Evolutionary conservation across 2,888 invertebrate genomes (phyloP), one percentile per base, ranked within the genome.

Genomic region (Leucoma salicis): DNA sequence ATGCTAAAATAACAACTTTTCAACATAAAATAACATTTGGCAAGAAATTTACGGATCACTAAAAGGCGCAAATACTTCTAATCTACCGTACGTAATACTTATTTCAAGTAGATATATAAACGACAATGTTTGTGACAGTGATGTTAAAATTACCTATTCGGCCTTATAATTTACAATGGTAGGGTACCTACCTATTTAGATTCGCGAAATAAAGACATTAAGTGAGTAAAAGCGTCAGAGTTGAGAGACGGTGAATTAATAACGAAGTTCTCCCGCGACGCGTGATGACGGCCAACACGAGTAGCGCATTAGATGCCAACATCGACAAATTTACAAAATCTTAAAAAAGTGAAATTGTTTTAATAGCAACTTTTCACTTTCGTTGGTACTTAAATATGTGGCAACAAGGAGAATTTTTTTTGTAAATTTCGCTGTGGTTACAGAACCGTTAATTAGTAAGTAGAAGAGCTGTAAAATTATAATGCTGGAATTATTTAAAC

Each of bases 201-300:
- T 58, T 63, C 53, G 53, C 57, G 63, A 70, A 73, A 70, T 65
- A 70, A 68, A 71, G 68, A 66, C 63, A 47, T 63, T 74, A 75
- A 72, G 72, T 67, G 70, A 62, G 75, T 72, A 81, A 79, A 81
- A 80, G 70, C 74, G 67, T 71, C 74, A 55, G 58, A 84, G 78
- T 78, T 75, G 76, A 80, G 71, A 79, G 72, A 74, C 73, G 72
- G 71, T 88, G 87, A 89, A 88, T 89, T 83, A 86, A 82, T 86
- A 89, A 87, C 75, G 82, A 86, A 84, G 76, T 86, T 82, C 82
- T 76, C 78, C 82, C 82, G 84, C 85, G 86, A 86, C 82, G 82
- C 85, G 80, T 83, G 86, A 82, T 87, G 88, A 89, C 89, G 85
- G 85, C 84, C 81, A 74, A 89, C 89, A 89, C 78, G 87, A 82